phyloP scores from a whole-genome alignment of 2,797 vertebrate species.

The Phoxinus dragarum region DNA sequence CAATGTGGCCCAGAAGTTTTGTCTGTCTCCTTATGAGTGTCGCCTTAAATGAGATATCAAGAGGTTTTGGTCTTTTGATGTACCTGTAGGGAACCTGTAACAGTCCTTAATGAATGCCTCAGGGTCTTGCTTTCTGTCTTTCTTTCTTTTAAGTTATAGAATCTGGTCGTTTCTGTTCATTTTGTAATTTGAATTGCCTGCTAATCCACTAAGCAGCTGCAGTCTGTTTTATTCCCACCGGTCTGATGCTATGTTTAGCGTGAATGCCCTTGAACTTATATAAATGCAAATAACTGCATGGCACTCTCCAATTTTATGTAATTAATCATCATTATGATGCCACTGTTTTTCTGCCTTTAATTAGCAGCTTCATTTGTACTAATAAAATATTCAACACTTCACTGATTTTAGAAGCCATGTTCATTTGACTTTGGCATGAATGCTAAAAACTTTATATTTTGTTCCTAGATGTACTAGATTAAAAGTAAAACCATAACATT shows the following conservation, averaged over 20 bases:
- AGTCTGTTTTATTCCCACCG: neutral
- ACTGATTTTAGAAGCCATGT: constrained; percentile 13
- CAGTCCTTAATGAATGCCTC: neutral
- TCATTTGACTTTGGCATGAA: neutral
- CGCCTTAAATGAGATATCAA: constrained; percentile 57
- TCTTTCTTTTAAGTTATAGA: neutral
- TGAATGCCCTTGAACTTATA: constrained; percentile 38
- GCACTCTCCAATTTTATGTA: neutral
- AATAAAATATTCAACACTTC: constrained; percentile 30
- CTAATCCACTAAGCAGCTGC: neutral
- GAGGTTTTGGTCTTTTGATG: constrained; percentile 47
- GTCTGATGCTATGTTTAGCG: constrained; percentile 49
- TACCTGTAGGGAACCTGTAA: neutral
- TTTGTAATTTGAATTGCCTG: neutral
- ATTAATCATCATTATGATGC: constrained; percentile 22
- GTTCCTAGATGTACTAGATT: neutral
- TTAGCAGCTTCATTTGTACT: constrained; percentile 17
- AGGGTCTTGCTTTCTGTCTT: neutral
- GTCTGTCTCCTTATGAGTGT: constrained; percentile 43
- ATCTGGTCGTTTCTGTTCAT: neutral
- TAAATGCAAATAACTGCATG: constrained; percentile 23
- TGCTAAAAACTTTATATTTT: neutral
- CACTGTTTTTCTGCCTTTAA: constrained; percentile 10
- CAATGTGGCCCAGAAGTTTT: constrained; percentile 49
- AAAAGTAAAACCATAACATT: neutral